phyloP scores from a whole-genome alignment of 2,797 vertebrate genomes.

The Sciurus carolinensis region DNA sequence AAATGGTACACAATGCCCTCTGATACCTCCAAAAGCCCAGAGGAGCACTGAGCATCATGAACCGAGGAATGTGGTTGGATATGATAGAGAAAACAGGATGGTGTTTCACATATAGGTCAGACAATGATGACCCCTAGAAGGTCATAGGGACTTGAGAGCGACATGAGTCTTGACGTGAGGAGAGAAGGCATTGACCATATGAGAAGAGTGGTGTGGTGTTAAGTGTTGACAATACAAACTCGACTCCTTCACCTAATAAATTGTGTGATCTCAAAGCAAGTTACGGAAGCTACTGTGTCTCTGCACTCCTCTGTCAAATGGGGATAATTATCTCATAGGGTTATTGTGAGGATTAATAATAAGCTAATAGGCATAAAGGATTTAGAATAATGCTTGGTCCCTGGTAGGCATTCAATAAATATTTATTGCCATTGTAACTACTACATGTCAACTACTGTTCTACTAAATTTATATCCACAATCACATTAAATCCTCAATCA shows the following conservation, averaged over 20 bases:
- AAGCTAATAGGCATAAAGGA: neutral
- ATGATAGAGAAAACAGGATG: neutral
- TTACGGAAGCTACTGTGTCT: neutral
- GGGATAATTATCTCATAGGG: neutral
- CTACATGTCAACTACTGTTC: neutral
- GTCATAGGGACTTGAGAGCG: neutral
- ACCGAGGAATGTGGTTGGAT: neutral
- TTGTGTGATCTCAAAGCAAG: neutral
- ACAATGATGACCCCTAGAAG: neutral
- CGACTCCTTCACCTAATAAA: neutral
- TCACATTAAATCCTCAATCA: neutral
- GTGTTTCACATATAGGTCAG: neutral
- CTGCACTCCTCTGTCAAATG: neutral
- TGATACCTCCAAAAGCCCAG: neutral
- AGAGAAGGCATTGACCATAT: neutral
- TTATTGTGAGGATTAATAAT: neutral
- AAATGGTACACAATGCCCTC: neutral
- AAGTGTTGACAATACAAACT: neutral
- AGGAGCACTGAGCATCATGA: neutral
- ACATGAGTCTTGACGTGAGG: neutral
- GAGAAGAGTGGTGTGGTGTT: neutral
- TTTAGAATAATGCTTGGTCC: neutral
- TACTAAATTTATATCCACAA: neutral
- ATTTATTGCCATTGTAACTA: neutral
- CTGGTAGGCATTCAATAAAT: neutral